Base-by-base conservation (phyloP, 2,797 vertebrate genomes). In the Hipposideros larvatus region DNA sequence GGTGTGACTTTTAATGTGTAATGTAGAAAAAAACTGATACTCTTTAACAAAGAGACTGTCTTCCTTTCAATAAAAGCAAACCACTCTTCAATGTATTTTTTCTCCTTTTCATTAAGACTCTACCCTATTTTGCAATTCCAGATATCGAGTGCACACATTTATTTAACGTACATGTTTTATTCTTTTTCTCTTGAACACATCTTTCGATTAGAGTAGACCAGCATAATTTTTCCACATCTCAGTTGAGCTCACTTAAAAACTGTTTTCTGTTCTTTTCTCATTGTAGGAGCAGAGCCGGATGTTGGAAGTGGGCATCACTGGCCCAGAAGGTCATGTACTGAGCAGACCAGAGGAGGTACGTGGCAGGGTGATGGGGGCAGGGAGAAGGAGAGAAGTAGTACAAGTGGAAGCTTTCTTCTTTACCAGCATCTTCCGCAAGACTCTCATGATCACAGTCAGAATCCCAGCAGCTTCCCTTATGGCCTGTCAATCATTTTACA, bases 251-350 rank as follows among this genome's bases (percentile, higher is more conserved):
- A 55, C n/a, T 46, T 61, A 53, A 85, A 53, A 95, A 28, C 4
- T 48, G 7, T 66, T 48, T 48, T 37, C 51, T 37, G 2, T 57
- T 34, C 82, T 96, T 97, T 84, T 2, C 1, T 87, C 94, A 70
- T 96, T 97, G 97, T 98, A 99, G 99, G 99, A 99, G 90, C 99
- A 99, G 98, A 96, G 98, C 66, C 99, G 99, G 96, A 99, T 99
- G 99, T 98, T 99, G 98, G 99, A 99, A 98, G 99, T 99, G 99
- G 99, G 99, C n/a, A 99, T 99, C 97, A 99, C 99, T 2, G 99
- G 99, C 97, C 99, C 99, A 0, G 99, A 99, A 98, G 99, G 99
- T 51, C 99, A 99, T 0, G 99, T 99, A 71, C 98, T 99, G 97
- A 99, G 99, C 98, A 99, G 99, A 96, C 99, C 99, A 91, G 99